These are phyloP conservation scores for Hymenopus coronatus DNA, from an alignment of 2,888 invertebrate genomes.

Conservation along the genomic window DNA sequence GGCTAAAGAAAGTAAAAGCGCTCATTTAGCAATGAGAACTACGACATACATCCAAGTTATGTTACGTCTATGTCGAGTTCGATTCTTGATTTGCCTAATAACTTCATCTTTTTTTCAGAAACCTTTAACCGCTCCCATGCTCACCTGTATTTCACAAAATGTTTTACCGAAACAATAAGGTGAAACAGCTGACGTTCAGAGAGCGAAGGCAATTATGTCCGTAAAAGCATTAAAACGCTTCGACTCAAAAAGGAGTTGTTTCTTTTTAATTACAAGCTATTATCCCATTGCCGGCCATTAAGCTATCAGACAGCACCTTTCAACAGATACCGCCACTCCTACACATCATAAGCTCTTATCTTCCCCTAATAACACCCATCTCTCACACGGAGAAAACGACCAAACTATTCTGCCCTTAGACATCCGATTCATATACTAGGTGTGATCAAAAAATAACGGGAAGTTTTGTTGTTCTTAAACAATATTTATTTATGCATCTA, in stretches of 20 bases:
- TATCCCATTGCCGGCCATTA: not conserved
- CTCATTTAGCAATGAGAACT: too few species aligned
- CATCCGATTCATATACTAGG: not conserved
- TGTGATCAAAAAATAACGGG: too few species aligned
- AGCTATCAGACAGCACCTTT: not conserved
- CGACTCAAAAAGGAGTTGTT: not conserved
- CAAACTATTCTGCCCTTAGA: not conserved
- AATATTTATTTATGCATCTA: too few species aligned
- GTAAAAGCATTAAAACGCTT: not conserved
- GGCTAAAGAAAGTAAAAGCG: too few species aligned
- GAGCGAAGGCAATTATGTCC: not conserved
- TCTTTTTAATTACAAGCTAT: not conserved
- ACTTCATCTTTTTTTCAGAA: too few species aligned
- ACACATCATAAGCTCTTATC: not conserved
- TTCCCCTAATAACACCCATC: not conserved
- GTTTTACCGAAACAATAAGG: not conserved
- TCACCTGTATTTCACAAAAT: too few species aligned
- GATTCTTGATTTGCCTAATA: too few species aligned
- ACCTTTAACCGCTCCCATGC: too few species aligned
- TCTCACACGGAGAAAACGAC: not conserved
- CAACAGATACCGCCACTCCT: not conserved
- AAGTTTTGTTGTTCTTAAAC: too few species aligned
- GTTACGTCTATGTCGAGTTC: too few species aligned
- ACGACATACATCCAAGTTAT: too few species aligned
- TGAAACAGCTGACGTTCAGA: not conserved